Conservation (phyloP, 2,888 invertebrate species). For the Baccha elongata region DNA sequence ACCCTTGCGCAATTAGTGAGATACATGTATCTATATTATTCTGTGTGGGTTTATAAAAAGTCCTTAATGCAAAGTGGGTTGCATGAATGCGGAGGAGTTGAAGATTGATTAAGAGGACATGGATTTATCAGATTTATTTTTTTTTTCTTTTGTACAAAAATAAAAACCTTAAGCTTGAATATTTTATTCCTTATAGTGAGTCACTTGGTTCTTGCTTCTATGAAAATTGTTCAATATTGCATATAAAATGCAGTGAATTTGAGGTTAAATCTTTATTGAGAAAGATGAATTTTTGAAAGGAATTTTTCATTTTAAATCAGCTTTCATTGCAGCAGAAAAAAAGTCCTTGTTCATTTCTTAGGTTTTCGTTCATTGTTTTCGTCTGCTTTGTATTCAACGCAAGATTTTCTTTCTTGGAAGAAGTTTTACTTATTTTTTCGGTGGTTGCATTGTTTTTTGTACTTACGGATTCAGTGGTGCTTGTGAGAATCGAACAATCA, state of each 20-base stretch:
- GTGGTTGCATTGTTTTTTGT: not conserved
- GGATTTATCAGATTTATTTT: not conserved
- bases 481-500: not conserved
- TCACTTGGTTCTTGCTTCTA: no score
- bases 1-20: not conserved
- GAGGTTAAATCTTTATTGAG: not conserved
- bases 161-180: not conserved
- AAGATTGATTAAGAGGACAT: not conserved
- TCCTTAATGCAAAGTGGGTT: slow-evolving; percentile 1
- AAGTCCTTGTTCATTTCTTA: not conserved
- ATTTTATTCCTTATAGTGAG: not conserved
- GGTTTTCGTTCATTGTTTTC: slow-evolving; percentile 9
- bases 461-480: not conserved
- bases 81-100: not conserved
- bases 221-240: not conserved
- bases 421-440: not conserved
- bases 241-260: not conserved
- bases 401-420: not conserved
- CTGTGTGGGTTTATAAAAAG: not conserved
- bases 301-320: not conserved
- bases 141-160: not conserved
- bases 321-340: not conserved
- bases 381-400: not conserved
- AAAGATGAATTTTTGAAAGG: not conserved
- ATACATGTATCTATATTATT: not conserved